Evolutionary conservation across 2,797 vertebrate genomes (phyloP).

Genomic region (Hydrocynus forskahlii): DNA sequence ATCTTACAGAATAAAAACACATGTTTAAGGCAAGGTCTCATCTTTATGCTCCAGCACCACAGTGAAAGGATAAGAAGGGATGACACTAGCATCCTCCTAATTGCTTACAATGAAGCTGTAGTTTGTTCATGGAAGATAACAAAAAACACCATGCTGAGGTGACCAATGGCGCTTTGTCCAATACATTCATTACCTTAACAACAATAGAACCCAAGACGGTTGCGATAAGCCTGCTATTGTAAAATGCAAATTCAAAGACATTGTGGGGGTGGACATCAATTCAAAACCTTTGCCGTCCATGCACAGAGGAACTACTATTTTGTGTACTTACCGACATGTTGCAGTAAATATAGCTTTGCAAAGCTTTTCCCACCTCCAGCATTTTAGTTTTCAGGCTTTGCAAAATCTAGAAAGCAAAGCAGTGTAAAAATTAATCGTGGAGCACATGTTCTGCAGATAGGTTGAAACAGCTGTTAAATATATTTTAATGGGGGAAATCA

Average conservation of each 20-base stretch:
- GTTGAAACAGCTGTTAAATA: background rate
- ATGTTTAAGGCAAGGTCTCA: background rate
- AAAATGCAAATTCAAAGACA: constrained; percentile 66
- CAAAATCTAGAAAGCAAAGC: constrained; percentile 63
- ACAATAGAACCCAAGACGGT: constrained; percentile 57
- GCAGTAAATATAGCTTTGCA: constrained; percentile 78
- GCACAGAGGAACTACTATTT: constrained; percentile 52
- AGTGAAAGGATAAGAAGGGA: constrained; percentile 24
- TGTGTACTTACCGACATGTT: constrained; percentile 79
- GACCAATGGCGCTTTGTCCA: constrained; percentile 73
- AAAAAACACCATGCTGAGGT: constrained; percentile 66
- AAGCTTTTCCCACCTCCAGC: constrained; percentile 70
- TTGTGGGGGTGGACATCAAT: constrained; percentile 65
- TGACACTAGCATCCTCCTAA: constrained; percentile 42
- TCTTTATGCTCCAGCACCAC: constrained; percentile 56
- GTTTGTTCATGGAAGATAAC: constrained; percentile 74
- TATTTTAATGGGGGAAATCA: background rate
- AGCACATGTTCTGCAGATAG: background rate
- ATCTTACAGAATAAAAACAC: background rate
- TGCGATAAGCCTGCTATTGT: constrained; percentile 62
- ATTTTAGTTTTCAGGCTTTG: constrained; percentile 75
- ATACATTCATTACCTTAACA: constrained; percentile 72
- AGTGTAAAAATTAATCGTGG: background rate
- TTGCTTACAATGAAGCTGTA: constrained; percentile 62
- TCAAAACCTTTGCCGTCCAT: constrained; percentile 60